Base-by-base conservation (phyloP, 2,797 vertebrate genomes). In the Hippopotamyrus pictus region DNA sequence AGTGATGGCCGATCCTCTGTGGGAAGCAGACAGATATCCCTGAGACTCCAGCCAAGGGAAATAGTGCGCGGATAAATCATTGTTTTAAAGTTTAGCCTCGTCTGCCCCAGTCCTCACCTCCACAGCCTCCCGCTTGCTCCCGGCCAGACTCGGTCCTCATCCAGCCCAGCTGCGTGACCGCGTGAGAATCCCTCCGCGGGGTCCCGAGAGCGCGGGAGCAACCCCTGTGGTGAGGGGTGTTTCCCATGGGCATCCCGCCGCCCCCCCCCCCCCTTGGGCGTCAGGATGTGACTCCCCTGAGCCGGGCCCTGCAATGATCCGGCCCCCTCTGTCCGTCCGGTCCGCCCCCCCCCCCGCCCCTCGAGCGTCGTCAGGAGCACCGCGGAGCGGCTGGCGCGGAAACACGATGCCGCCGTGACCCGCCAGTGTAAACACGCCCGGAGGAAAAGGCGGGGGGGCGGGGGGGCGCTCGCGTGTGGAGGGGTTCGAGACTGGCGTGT, bases 81-180 rank as follows among this genome's bases (percentile, higher is more conserved):
- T 57, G 14, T 87, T 59, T 57, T 87, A 57, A 87, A 57, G 33
- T 87, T 87, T 87, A 41, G 29, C 85, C 85, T 57, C 17, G 17
- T 22, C 33, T 87, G 53, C 29, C 29, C 85, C 53, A 8, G 53
- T 22, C 5, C 85, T 87, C 53, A 57, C 14, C 17, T 17, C 17
- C 85, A 57, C 51, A 57, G 50, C 33, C 53, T 17, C 37, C 29
- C 0, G 3, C 22, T 9, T 2, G 51, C 50, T 5, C 51, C n/a
- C 17, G 14, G 25, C 44, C 82, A 50, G n/a, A 50, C n/a, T 11
- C 29, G 73, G 37, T 19, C 73, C 37, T 19, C 19, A 0, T 79
- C 83, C 83, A 86, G 22, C 11, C 83, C 46, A 86, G 50, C 46
- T 86, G 83, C 1, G 5, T 0, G 11, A 37, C 3, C 11, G 65